These are phyloP conservation scores for Tetragnatha versicolor DNA, from an alignment of 1,140 invertebrate genomes.

Conservation along the genomic window DNA sequence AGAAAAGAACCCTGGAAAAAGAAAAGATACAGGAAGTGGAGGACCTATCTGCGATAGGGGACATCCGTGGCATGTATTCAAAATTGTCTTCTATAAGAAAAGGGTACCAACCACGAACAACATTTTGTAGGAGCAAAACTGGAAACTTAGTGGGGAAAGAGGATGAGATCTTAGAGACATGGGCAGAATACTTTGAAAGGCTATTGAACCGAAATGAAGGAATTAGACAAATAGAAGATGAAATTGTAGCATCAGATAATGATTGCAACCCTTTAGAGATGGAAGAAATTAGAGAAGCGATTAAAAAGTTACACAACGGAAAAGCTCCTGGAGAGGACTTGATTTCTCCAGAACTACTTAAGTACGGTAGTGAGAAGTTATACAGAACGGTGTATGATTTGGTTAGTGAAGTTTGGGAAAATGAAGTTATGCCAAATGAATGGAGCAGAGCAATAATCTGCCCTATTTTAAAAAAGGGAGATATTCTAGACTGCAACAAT, in stretches of 20 bases:
- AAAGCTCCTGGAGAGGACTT: conserved; percentile 15
- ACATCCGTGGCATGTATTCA: neutral
- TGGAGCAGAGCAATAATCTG: conserved; percentile 9
- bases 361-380: conserved; percentile 10
- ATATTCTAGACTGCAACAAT: neutral
- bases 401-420: conserved; percentile 20
- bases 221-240: neutral
- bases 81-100: conserved; percentile 19
- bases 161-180: neutral
- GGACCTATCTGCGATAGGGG: conserved; percentile 9
- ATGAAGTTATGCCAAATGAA: conserved; percentile 5
- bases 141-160: neutral
- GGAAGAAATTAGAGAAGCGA: no score
- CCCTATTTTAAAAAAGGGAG: conserved; percentile 8
- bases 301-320: neutral
- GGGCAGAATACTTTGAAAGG: conserved; percentile 23
- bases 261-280: neutral
- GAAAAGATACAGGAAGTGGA: conserved; percentile 16
- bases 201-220: conserved; percentile 6
- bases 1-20: neutral
- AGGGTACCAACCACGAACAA: neutral
- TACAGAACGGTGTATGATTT: neutral
- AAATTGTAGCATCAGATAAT: no score
- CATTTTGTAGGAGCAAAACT: neutral
- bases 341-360: conserved; percentile 2